phyloP scores from a whole-genome alignment of 2,888 invertebrate genomes.

The Noctua comes region DNA sequence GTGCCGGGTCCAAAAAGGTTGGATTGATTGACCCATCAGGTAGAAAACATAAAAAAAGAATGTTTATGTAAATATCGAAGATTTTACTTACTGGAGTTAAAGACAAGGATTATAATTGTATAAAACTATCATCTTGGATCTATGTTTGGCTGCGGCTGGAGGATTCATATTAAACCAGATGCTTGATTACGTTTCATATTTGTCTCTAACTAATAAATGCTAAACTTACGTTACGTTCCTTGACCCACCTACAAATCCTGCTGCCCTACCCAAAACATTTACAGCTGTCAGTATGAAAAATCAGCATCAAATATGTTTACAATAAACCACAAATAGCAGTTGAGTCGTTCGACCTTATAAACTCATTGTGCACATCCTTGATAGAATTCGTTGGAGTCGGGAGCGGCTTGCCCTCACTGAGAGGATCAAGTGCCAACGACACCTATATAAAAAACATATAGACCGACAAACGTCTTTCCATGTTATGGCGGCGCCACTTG shows the following conservation, averaged over 20 bases:
- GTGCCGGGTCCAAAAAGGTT: neutral
- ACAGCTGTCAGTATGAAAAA: conserved; percentile 29
- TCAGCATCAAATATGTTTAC: conserved; percentile 49
- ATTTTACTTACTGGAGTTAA: neutral
- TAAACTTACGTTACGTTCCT: neutral
- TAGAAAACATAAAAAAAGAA: neutral
- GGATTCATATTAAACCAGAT: neutral
- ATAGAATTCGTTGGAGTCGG: conserved; percentile 73
- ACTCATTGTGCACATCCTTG: conserved; percentile 80
- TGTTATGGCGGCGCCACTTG: neutral
- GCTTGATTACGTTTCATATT: neutral
- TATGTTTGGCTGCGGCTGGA: neutral
- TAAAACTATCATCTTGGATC: neutral
- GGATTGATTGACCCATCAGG: neutral
- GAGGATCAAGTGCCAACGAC: conserved; percentile 63
- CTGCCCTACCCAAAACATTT: conserved; percentile 13
- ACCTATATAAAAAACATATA: conserved; percentile 38
- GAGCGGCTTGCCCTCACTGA: conserved; percentile 68
- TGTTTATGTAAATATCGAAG: neutral
- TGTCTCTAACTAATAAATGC: neutral
- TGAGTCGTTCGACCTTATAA: conserved; percentile 78
- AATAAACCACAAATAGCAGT: conserved; percentile 59
- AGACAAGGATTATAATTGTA: neutral
- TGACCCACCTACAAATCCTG: neutral
- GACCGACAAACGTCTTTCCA: neutral